phyloP scores from a whole-genome alignment of 2,888 invertebrate genomes.

The Pyrgus malvae region DNA sequence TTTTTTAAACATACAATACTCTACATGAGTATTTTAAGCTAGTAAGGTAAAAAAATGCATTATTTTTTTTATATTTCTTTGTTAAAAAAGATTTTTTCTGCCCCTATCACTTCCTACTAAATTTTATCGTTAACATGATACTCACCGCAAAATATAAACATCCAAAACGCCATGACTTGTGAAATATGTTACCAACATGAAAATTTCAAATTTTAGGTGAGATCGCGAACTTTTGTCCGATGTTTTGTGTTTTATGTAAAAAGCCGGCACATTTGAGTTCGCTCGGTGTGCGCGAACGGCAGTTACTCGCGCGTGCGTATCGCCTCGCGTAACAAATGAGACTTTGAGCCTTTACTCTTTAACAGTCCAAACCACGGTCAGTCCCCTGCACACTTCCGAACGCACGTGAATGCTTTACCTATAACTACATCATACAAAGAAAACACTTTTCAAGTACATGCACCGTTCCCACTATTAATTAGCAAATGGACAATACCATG shows the following conservation, averaged over 20 bases:
- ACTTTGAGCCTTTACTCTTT: conserved; percentile 32
- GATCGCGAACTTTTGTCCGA: conserved; percentile 26
- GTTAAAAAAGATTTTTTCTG: too few relatives aligned
- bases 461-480: conserved; percentile 36
- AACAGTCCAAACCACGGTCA: conserved; percentile 26
- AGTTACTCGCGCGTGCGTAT: conserved; percentile 60
- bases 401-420: conserved; percentile 17
- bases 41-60: too few relatives aligned
- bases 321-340: conserved; percentile 65
- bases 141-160: conserved; percentile 68
- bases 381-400: conserved; percentile 25
- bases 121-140: conserved; percentile 25
- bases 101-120: too few relatives aligned
- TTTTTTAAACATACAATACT: too few relatives aligned
- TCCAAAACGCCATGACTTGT: conserved; percentile 53
- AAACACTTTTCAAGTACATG: conserved; percentile 26
- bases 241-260: conserved; percentile 43
- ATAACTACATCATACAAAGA: conserved; percentile 16
- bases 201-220: not conserved
- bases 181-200: conserved; percentile 2
- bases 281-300: conserved; percentile 33
- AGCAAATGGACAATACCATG: conserved; percentile 33
- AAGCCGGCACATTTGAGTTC: conserved; percentile 33
- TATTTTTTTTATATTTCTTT: too few relatives aligned
- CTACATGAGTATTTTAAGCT: too few relatives aligned